phyloP scores from a whole-genome alignment of 2,888 invertebrate genomes.

The Gortyna flavago region DNA sequence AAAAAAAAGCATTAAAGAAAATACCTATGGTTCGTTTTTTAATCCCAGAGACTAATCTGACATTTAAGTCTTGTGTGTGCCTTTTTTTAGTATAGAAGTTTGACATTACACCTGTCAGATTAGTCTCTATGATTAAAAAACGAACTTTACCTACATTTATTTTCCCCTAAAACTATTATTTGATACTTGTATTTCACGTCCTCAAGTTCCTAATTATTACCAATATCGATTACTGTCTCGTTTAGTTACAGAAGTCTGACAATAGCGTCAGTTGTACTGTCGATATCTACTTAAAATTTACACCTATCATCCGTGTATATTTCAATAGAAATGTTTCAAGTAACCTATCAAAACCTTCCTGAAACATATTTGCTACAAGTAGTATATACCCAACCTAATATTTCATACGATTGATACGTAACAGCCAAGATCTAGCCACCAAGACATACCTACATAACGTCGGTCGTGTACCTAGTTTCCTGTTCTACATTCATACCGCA shows the following conservation, averaged over 20 bases:
- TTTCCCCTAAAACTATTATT: background rate
- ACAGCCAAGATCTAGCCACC: conserved; percentile 25
- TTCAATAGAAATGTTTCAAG: conserved; percentile 2
- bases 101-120: too few species aligned
- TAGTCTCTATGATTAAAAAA: too few species aligned
- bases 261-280: background rate
- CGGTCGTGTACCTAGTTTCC: conserved; percentile 48
- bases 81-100: too few species aligned
- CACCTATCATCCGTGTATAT: background rate
- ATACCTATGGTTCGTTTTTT: too few species aligned
- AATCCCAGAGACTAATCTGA: too few species aligned
- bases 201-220: background rate
- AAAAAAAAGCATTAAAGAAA: background rate
- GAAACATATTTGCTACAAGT: conserved; percentile 9
- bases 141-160: background rate
- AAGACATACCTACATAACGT: conserved; percentile 29
- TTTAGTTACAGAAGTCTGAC: conserved; percentile 1
- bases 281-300: background rate
- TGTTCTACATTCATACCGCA: conserved; percentile 43
- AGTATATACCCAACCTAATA: conserved; percentile 3
- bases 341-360: background rate
- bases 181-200: background rate
- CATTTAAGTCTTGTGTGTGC: too few species aligned
- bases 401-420: conserved; percentile 26
- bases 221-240: background rate